Base-by-base conservation (phyloP, 2,797 vertebrate species). In the Chelmon rostratus region DNA sequence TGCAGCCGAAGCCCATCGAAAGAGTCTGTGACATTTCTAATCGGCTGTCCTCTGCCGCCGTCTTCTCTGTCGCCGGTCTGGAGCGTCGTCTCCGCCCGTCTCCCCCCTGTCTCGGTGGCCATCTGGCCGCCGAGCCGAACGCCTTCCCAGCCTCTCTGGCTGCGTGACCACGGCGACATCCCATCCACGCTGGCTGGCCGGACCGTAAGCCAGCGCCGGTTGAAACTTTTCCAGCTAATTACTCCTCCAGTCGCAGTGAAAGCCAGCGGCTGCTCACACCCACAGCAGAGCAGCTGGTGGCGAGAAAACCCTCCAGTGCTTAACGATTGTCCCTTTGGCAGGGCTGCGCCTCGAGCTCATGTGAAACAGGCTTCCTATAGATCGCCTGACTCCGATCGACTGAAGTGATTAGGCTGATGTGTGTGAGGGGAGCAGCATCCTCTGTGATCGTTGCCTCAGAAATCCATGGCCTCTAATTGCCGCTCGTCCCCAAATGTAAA, bases 381-480 rank as follows among this genome's bases (percentile, higher is more conserved):
- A 87, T 78, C 38, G 18, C 8, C 37, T 44, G 76, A 38, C 70
- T 75, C 77, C 31, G 74, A 87, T 73, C 61, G 84, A 78, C 73
- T 76, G 33, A 25, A 54, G 61, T 54, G 68, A 79, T 85, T 69
- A 64, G 67, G 49, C 56, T 15, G 82, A 84, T 69, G 47, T 81
- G 79, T 3, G 65, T 23, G 66, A 62, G 38, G 9, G 35, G 42
- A 47, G 73, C 50, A 31, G 44, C 65, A 13, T 68, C 54, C 59
- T 64, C 38, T 54, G n/a, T 68, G 33, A 80, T 78, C 23, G 37
- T 70, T 72, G 38, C 61, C 59, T 52, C 6, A 75, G 47, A 73
- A 82, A 86, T 86, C 90, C 71, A 74, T 87, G 21, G 74, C 46
- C 33, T 88, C 86, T 92, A 93, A 93, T 88, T 89, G 79, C 82